These are phyloP conservation scores for Morpho helenor DNA, from an alignment of 2,888 invertebrate species.

Conservation along the genomic window DNA sequence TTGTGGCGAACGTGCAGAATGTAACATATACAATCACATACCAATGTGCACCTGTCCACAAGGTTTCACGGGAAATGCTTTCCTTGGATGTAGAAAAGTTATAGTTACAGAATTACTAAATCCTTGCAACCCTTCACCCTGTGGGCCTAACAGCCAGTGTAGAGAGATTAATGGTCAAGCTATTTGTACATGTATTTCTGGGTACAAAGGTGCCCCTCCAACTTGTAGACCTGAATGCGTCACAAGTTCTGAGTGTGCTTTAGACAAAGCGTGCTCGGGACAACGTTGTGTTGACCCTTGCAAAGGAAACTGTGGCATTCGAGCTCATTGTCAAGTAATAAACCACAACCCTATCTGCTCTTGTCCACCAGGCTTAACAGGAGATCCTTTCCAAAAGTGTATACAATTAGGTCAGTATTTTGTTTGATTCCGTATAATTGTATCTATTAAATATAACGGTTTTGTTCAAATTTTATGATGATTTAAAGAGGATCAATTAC, in stretches of 20 bases:
- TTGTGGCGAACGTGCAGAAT: constrained; percentile 86
- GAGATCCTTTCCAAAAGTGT: constrained; percentile 84
- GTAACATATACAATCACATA: constrained; percentile 82
- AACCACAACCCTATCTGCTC: constrained; percentile 87
- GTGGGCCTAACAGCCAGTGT: constrained; percentile 85
- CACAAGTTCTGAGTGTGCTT: constrained; percentile 84
- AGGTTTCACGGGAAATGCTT: constrained; percentile 85
- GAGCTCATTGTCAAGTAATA: constrained; percentile 86
- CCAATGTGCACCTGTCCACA: constrained; percentile 80
- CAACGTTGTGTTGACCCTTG: constrained; percentile 87
- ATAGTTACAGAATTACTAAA: constrained; percentile 58
- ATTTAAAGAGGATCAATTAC: too few relatives aligned
- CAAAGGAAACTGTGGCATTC: constrained; percentile 87
- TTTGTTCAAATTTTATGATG: too few relatives aligned
- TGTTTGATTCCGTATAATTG: not conserved
- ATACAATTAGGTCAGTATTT: constrained; percentile 67
- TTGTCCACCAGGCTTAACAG: constrained; percentile 82
- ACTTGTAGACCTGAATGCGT: constrained; percentile 86
- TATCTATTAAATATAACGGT: too few relatives aligned
- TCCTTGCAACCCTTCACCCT: constrained; percentile 85
- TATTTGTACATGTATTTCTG: constrained; percentile 83
- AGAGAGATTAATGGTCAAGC: constrained; percentile 81
- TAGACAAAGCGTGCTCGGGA: constrained; percentile 84
- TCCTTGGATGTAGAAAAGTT: constrained; percentile 79
- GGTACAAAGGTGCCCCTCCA: constrained; percentile 83